A percentile compares a stretch with the other conserved stretches of the same genome.
Evolutionary conservation across 2,113 vertebrate genomes (phyloP).

Genomic region (Lasiurus borealis): DNA sequence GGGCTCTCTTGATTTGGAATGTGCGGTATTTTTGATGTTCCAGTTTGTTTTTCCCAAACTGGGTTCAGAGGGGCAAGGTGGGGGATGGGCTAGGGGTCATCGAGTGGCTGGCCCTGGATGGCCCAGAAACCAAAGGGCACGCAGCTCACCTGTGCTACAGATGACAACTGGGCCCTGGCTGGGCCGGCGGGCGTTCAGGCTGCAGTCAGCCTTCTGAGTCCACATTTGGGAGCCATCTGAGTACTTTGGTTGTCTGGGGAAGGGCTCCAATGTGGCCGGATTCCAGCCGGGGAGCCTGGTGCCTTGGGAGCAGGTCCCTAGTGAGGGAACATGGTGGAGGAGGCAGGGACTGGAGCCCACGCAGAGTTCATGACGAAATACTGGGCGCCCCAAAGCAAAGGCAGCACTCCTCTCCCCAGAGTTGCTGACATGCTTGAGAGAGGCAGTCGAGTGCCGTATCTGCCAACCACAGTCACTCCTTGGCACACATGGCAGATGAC

Average conservation of each 20-base stretch:
- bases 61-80: not conserved
- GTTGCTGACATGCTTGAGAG: not conserved
- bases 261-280: not conserved
- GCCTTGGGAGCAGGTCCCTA: not conserved
- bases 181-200: not conserved
- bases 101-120: not conserved
- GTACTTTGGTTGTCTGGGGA: not conserved
- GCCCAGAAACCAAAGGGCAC: not conserved
- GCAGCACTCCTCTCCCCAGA: too few species aligned
- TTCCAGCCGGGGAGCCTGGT: not conserved
- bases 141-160: not conserved
- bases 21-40: not conserved
- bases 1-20: not conserved
- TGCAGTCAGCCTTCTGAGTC: not conserved
- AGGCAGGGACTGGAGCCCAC: not conserved
- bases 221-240: not conserved
- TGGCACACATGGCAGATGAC: not conserved
- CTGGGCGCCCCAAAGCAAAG: not conserved
- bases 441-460: fast-evolving
- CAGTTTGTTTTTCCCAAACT: not conserved
- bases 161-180: not conserved
- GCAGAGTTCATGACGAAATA: not conserved
- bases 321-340: not conserved
- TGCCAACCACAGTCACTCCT: not conserved
- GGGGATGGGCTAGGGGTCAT: not conserved